A percentile compares a stretch with the other conserved stretches of the same genome.
Evolutionary conservation across 2,113 vertebrate species (phyloP).

Genomic region (Paramisgurnus dabryanus): DNA sequence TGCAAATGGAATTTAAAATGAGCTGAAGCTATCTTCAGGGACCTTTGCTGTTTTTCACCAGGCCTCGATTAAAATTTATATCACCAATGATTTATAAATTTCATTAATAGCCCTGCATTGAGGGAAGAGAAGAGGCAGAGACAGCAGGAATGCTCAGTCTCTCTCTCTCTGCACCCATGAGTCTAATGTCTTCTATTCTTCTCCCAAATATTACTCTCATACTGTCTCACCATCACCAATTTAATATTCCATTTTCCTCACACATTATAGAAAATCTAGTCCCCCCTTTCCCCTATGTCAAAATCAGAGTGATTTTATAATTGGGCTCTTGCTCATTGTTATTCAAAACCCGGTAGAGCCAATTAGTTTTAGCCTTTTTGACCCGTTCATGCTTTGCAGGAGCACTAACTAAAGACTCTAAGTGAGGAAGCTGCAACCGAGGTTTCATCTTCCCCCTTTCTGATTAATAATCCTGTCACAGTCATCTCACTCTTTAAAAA

Average conservation of each 20-base stretch:
- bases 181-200: conserved; percentile 19
- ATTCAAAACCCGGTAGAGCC: conserved; percentile 78
- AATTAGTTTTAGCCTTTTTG: conserved; percentile 80
- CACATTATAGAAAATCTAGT: conserved; percentile 47
- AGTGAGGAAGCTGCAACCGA: conserved; percentile 75
- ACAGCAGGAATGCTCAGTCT: conserved; percentile 58
- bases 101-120: conserved; percentile 76
- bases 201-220: conserved; percentile 8
- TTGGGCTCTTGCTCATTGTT: conserved; percentile 76
- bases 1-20: conserved; percentile 86
- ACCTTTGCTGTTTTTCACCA: conserved; percentile 74
- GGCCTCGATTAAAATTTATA: conserved; percentile 84
- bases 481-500: conserved; percentile 86
- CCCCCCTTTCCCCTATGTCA: conserved; percentile 46
- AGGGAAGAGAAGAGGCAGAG: conserved; percentile 61
- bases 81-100: conserved; percentile 78
- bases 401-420: conserved; percentile 71
- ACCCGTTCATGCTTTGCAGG: conserved; percentile 71
- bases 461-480: conserved; percentile 93
- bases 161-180: not conserved
- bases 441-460: conserved; percentile 82
- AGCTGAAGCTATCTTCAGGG: conserved; percentile 75
- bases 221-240: conserved; percentile 39
- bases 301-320: conserved; percentile 75
- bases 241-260: conserved; percentile 39